These are phyloP conservation scores for Drosophila burlai DNA, from an alignment of 1,140 invertebrate genomes.

Conservation along the genomic window DNA sequence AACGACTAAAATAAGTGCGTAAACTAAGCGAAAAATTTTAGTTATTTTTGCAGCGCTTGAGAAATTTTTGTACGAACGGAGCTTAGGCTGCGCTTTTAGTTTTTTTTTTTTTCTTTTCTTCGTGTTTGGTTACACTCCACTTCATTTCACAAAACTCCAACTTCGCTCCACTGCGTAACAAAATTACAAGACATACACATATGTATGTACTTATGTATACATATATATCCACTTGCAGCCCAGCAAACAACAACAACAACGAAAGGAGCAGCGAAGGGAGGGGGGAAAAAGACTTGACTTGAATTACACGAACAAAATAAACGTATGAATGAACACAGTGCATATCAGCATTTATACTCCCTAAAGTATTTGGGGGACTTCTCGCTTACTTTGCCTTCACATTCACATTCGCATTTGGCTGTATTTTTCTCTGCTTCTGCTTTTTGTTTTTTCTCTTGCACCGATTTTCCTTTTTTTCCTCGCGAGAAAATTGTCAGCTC, in stretches of 20 bases:
- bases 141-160: conserved; percentile 67
- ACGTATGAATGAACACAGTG: conserved; percentile 1
- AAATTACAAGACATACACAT: conserved; percentile 66
- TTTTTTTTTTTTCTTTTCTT: conserved; percentile 49
- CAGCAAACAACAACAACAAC: conserved; percentile 27
- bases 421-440: conserved; percentile 45
- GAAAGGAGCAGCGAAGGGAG: background rate
- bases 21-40: conserved; percentile 21
- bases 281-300: conserved; percentile 45
- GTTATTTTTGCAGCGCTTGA: conserved; percentile 56
- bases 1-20: conserved; percentile 49
- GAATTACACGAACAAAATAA: conserved; percentile 59
- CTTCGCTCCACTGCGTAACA: conserved; percentile 76
- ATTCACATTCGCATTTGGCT: conserved; percentile 70
- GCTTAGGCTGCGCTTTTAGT: conserved; percentile 66
- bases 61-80: conserved; percentile 53
- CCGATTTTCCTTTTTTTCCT: conserved; percentile 58
- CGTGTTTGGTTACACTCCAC: conserved; percentile 69
- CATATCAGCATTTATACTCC: conserved; percentile 15
- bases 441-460: conserved; percentile 66
- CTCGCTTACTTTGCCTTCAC: conserved; percentile 75
- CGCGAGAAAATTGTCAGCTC: conserved; percentile 24
- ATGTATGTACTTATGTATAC: conserved; percentile 5
- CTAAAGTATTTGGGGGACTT: conserved; percentile 44
- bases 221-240: conserved; percentile 18